Evolutionary conservation across 2,888 invertebrate genomes (phyloP), one percentile per base, ranked within the genome.

Genomic region (Chaitophorus viminalis): DNA sequence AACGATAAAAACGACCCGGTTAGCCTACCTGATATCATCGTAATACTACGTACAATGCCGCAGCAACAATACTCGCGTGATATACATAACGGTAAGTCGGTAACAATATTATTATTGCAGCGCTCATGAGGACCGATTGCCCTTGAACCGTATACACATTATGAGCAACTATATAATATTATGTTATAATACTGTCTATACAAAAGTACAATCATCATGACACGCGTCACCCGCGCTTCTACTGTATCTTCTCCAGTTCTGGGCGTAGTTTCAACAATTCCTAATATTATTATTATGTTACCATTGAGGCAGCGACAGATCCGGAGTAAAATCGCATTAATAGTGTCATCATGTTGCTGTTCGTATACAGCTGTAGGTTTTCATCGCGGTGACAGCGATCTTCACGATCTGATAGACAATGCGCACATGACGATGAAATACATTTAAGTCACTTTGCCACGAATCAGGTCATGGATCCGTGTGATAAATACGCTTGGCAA

Each of bases 391-490:
- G 39, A 11, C 54, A 2, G 31, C 17, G 36, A n/a, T 77, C 85
- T 77, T 68, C 77, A 68, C 85, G 54, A 78, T 78, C 70, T 5
- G 52, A 18, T 18, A 18, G 77, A 52, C 85, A 77, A 77, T 77
- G 77, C 52, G 31, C 65, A 78, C 77, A 65, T 70, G 77, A 77
- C 31, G n/a, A n/a, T n/a, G 25, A 65, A 83, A 83, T 75, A 75
- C 36, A 75, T 60, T 29, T 52, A 65, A 29, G 17, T 31, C 46
- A 5, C 11, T 5, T 8, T 17, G 18, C 60, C 84, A 52, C 77
- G 85, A 85, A 68, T 52, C 68, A 39, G 77, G 84, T 76, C 84
- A 84, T 60, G 76, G 65, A 75, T 65, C 39, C 60, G 60, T 60
- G 6, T 21, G 60, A 60, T 60, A 60, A 60, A 5, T 25, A 25